Evolutionary conservation across 1,140 invertebrate genomes (phyloP), one percentile per base, ranked within the genome.

Genomic region (Diachasmimorpha longicaudata): DNA sequence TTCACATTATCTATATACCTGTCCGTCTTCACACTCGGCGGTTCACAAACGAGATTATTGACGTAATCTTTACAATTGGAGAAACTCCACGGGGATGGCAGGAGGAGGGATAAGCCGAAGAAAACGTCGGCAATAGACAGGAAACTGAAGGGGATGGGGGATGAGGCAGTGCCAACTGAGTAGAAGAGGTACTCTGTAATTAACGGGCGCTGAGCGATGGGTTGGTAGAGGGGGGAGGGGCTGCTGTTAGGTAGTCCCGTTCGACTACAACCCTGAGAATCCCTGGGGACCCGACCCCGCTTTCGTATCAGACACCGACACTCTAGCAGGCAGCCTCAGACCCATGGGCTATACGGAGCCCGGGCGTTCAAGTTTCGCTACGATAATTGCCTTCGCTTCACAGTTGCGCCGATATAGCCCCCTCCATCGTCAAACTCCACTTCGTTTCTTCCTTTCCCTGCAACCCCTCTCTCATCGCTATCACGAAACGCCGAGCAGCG

Each of bases 311-410:
- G 85, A 84, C 83, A 80, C 80, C 80, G 81, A 86, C 84, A 85
- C 85, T 85, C 83, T 39, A 25, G 21, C 58, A 66, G 10, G 10
- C 66, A 36, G 66, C 66, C 36, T 68, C 66, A 76, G 23, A 71
- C 74, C 68, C 70, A 69, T 68, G 67, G 68, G 58, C 55, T 58
- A 66, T 73, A 55, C 72, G 72, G 75, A 75, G 75, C 83, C 48
- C 44, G 48, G 55, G 16, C 77, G 84, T 85, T 86, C 85, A 85
- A 86, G 83, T 86, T 86, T 86, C 83, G 85, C 84, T 81, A 83
- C 84, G 86, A 87, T 87, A 87, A 87, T 87, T 87, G 86, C 85
- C 82, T 86, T 83, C 82, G 83, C 85, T 85, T 84, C 83, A 84
- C 83, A 84, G 83, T 84, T 74, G 80, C 81, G 83, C 82, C 77